Evolutionary conservation across 64 coral and sea anemone genomes (phyloP).

Genomic region (Montipora cactus): DNA sequence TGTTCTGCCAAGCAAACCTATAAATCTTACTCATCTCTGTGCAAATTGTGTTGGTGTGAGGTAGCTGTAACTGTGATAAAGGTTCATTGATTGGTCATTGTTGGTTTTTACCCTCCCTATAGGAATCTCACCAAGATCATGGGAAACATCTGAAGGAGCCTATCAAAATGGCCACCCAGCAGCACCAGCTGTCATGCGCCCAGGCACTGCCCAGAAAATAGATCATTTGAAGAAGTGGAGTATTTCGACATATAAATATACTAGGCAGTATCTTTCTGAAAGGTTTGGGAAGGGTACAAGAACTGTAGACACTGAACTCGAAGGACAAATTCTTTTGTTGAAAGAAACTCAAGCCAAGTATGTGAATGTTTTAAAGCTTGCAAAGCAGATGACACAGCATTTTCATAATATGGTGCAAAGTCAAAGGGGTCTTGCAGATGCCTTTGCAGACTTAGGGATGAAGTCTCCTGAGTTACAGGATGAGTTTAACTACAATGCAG

Average conservation of each 20-base stretch:
- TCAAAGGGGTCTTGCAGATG: slow-evolving; percentile 87
- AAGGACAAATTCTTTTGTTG: slow-evolving; percentile 90
- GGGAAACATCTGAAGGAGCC: slow-evolving; percentile 46
- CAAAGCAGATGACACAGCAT: slow-evolving; percentile 92
- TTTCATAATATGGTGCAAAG: slow-evolving; percentile 92
- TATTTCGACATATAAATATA: slow-evolving; percentile 98
- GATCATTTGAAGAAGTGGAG: slow-evolving; percentile 97
- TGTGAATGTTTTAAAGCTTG: slow-evolving; percentile 79
- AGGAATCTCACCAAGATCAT: slow-evolving; percentile 29
- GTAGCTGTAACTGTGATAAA: no score
- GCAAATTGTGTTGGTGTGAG: no score
- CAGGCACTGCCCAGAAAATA: slow-evolving; percentile 80
- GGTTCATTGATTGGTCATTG: no score
- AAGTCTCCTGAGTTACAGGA: slow-evolving; percentile 96
- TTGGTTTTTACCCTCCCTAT: background rate
- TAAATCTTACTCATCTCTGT: no score
- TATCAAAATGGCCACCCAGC: slow-evolving; percentile 46
- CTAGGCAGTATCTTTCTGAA: slow-evolving; percentile 95
- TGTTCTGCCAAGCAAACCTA: no score
- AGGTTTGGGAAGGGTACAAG: slow-evolving; percentile 98
- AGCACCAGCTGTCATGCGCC: slow-evolving; percentile 63
- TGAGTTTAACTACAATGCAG: slow-evolving; percentile 97
- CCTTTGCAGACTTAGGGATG: slow-evolving; percentile 95
- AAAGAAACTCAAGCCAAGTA: slow-evolving; percentile 95
- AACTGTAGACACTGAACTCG: slow-evolving; percentile 97